phyloP scores from a whole-genome alignment of 2,888 invertebrate species.

The Andrena minutula region DNA sequence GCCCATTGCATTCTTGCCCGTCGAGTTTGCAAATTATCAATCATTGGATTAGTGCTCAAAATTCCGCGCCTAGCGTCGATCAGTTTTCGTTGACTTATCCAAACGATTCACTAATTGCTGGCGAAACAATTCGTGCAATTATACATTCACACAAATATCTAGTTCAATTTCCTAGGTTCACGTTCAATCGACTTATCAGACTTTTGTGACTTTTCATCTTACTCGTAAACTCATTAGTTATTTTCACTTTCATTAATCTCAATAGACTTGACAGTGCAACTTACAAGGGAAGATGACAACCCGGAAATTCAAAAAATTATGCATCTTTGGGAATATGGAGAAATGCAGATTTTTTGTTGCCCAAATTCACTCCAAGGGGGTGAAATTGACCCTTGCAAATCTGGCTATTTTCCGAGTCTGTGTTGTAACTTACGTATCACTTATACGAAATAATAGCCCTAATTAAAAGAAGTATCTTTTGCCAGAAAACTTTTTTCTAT shows the following conservation, averaged over 20 bases:
- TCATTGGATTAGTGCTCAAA: slow-evolving; percentile 26
- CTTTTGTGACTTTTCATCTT: no score
- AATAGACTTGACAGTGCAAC: background rate
- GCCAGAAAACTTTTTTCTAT: no score
- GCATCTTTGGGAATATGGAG: no score
- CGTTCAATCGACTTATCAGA: background rate
- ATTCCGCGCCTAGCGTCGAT: slow-evolving; percentile 19
- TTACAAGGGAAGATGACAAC: no score
- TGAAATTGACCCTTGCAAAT: no score
- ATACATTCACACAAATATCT: slow-evolving; percentile 9
- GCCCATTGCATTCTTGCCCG: slow-evolving; percentile 11
- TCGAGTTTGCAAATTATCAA: slow-evolving; percentile 45
- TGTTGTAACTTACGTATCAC: no score
- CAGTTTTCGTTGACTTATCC: slow-evolving; percentile 33
- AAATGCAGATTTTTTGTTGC: no score
- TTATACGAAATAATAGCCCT: no score
- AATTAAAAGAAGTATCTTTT: no score
- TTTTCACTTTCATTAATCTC: background rate
- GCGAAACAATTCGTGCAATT: background rate
- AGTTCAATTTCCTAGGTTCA: background rate
- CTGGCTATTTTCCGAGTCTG: no score
- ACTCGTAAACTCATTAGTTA: background rate
- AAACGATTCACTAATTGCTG: slow-evolving; percentile 38
- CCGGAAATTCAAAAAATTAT: no score
- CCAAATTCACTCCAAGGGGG: no score